Conservation (phyloP, 2,113 vertebrate genomes). For the Pelmatolapia mariae region DNA sequence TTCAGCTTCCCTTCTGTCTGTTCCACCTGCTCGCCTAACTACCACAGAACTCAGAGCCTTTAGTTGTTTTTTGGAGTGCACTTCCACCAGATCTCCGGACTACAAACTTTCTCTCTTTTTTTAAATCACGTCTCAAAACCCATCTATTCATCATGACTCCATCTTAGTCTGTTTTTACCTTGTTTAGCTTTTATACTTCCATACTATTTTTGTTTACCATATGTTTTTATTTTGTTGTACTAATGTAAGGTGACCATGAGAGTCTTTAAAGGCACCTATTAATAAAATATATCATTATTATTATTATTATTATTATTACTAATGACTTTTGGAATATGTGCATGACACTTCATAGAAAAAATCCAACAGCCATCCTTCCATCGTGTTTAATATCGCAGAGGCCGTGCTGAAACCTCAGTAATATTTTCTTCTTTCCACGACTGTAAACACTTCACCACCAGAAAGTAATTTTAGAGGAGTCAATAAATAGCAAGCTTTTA, state of each 20-base stretch:
- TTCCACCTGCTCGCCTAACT: too few relatives aligned
- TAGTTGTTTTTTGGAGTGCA: too few relatives aligned
- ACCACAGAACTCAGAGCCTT: too few relatives aligned
- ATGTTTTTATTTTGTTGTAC: neutral
- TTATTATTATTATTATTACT: neutral
- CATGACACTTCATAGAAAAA: neutral
- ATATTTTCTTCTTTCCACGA: neutral
- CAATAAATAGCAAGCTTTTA: rapidly evolving
- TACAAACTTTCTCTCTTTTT: too few relatives aligned
- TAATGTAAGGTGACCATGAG: neutral
- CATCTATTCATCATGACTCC: too few relatives aligned
- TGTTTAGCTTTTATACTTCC: too few relatives aligned
- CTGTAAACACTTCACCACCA: neutral
- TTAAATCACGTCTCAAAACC: too few relatives aligned
- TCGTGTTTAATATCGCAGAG: neutral
- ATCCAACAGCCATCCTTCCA: rapidly evolving
- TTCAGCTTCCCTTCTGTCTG: too few relatives aligned
- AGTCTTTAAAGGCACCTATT: neutral
- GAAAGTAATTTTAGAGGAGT: neutral
- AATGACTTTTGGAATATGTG: neutral
- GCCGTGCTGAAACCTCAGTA: neutral
- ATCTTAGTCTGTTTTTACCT: too few relatives aligned
- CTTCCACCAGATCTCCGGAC: too few relatives aligned
- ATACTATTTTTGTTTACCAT: too few relatives aligned
- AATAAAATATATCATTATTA: neutral